Evolutionary conservation across 1,140 invertebrate genomes (phyloP).

Genomic region (Psilanteris sp.): DNA sequence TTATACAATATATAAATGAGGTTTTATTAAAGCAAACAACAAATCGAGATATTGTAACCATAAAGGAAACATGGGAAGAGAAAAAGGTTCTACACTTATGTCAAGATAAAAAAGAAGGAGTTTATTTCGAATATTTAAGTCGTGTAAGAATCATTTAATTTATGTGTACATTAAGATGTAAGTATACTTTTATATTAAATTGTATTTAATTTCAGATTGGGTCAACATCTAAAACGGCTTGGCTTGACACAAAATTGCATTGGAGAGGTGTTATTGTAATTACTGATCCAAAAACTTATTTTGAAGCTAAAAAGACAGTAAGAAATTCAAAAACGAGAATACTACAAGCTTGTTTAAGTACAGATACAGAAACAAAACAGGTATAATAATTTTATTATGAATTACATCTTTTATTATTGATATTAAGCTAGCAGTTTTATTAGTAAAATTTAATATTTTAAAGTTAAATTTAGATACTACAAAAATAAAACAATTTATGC

Average conservation of each 20-base stretch:
- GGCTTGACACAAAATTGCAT: constrained; percentile 84
- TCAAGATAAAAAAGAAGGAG: constrained; percentile 79
- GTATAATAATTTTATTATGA: no score
- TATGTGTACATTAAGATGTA: no score
- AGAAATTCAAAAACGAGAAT: constrained; percentile 81
- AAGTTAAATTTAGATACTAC: no score
- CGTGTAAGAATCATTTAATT: constrained; percentile 66
- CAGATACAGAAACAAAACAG: constrained; percentile 86
- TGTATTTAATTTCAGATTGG: constrained; percentile 73
- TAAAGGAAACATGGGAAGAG: constrained; percentile 77
- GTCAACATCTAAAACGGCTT: constrained; percentile 83
- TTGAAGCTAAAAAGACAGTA: constrained; percentile 79
- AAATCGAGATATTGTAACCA: constrained; percentile 73
- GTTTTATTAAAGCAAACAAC: constrained; percentile 81
- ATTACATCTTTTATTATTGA: no score
- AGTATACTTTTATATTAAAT: neutral
- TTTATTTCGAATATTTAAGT: constrained; percentile 81
- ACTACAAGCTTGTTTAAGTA: constrained; percentile 87
- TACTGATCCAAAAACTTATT: constrained; percentile 86
- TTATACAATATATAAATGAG: constrained; percentile 86
- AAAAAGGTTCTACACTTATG: constrained; percentile 75
- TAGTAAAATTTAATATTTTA: no score
- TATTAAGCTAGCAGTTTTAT: no score
- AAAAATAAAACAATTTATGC: no score
- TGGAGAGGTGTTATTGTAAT: constrained; percentile 89